Conservation (phyloP, 2,888 invertebrate species). For the Tipula vernalis region DNA sequence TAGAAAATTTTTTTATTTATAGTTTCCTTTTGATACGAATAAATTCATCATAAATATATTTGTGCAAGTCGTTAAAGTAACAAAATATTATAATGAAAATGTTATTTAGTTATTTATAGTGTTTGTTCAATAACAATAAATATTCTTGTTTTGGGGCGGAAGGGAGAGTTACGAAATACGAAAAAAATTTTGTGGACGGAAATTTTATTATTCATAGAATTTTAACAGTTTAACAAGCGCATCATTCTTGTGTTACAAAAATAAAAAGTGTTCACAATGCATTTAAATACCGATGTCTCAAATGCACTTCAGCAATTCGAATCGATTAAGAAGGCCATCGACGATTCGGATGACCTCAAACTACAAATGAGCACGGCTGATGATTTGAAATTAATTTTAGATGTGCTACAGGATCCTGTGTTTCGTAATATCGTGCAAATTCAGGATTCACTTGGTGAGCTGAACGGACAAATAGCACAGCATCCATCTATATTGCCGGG, state of each 20-base stretch:
- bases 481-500: conserved; percentile 87
- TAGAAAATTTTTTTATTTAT: not conserved
- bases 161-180: not conserved
- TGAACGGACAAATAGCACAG: conserved; percentile 74
- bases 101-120: not conserved
- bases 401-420: conserved; percentile 79
- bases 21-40: not conserved
- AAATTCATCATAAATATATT: not conserved
- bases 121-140: not conserved
- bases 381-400: conserved; percentile 70
- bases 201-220: not conserved
- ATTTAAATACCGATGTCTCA: conserved; percentile 56
- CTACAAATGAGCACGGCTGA: conserved; percentile 57
- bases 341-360: conserved; percentile 73
- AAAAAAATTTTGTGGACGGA: not conserved
- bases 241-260: not conserved
- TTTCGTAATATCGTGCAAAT: conserved; percentile 81
- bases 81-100: not conserved
- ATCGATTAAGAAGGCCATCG: conserved; percentile 73
- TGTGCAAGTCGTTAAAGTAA: not conserved
- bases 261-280: conserved; percentile 24
- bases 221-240: not conserved
- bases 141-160: not conserved
- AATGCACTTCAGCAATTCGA: conserved; percentile 81
- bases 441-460: conserved; percentile 78